Percentiles rank a stretch among this genome's conserved stretches.
Evolutionary conservation across 2,888 invertebrate genomes (phyloP).

Genomic region (Calameuta filiformis): DNA sequence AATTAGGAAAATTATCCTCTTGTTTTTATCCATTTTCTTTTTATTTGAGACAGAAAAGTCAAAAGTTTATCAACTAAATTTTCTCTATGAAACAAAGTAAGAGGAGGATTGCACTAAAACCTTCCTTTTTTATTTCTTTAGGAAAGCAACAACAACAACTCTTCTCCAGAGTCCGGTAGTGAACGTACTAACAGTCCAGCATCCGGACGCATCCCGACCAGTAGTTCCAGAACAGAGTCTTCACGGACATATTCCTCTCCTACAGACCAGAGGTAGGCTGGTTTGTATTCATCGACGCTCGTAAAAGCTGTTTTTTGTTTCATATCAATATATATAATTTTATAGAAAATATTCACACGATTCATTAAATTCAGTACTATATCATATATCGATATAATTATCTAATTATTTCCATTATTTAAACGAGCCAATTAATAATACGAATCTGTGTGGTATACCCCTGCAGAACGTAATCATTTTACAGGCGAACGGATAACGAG

Average conservation of each 20-base stretch:
- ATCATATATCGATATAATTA: not conserved
- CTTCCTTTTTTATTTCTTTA: conserved; percentile 45
- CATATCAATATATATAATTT: not conserved
- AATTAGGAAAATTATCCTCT: not conserved
- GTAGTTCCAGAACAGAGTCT: conserved; percentile 43
- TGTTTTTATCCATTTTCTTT: not conserved
- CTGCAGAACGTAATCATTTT: conserved; percentile 67
- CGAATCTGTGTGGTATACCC: conserved; percentile 66
- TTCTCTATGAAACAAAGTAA: not conserved
- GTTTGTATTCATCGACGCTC: conserved; percentile 38
- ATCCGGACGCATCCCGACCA: conserved; percentile 25
- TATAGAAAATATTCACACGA: not conserved
- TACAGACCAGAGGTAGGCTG: conserved; percentile 63
- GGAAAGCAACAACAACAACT: conserved; percentile 65
- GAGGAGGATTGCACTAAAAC: conserved; percentile 14
- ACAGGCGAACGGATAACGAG: conserved; percentile 62
- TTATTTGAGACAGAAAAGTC: not conserved
- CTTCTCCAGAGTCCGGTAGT: conserved; percentile 56
- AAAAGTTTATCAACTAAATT: not conserved
- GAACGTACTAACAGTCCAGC: conserved; percentile 50
- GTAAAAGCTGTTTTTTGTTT: conserved; percentile 16
- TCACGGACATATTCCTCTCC: conserved; percentile 47
- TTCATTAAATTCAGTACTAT: not conserved
- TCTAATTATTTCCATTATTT: not conserved
- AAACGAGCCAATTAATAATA: conserved; percentile 59